phyloP scores from a whole-genome alignment of 2,888 invertebrate species.

The Pimpla rufipes region DNA sequence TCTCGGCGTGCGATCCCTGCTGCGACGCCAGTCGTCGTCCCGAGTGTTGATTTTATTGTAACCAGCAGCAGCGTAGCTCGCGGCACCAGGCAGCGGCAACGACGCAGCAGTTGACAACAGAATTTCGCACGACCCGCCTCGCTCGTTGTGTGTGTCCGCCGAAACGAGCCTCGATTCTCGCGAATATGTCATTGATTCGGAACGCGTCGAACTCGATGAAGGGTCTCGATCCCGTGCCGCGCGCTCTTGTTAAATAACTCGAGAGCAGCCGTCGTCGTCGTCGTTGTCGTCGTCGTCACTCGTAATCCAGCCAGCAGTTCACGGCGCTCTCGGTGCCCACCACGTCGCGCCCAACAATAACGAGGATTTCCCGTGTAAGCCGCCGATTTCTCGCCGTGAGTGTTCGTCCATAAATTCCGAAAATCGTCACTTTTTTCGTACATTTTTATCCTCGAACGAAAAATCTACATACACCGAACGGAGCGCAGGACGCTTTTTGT shows the following conservation, averaged over 20 bases:
- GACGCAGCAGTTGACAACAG: slow-evolving; percentile 46
- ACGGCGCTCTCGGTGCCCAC: not conserved
- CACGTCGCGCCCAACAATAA: not conserved
- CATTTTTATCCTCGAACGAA: too few relatives aligned
- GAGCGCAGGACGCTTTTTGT: not conserved
- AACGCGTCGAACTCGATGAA: slow-evolving; percentile 74
- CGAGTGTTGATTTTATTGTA: not conserved
- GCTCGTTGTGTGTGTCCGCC: slow-evolving; percentile 33
- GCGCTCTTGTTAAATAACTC: slow-evolving; percentile 80
- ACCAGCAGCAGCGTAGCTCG: not conserved
- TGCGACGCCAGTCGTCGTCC: slow-evolving; percentile 26
- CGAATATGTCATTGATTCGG: slow-evolving; percentile 71
- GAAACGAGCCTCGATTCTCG: slow-evolving; percentile 38
- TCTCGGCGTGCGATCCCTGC: not conserved
- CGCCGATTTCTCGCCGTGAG: slow-evolving; percentile 9
- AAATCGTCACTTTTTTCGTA: not conserved
- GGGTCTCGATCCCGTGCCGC: slow-evolving; percentile 71
- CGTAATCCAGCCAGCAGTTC: not conserved
- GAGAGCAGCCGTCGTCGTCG: slow-evolving; percentile 33
- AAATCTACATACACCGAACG: not conserved
- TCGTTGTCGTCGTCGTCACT: not conserved
- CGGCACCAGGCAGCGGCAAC: not conserved
- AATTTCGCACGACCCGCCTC: slow-evolving; percentile 11
- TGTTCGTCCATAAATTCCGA: not conserved
- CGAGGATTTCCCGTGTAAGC: not conserved